These are phyloP conservation scores for Petrocephalus microphthalmus DNA, from an alignment of 2,113 vertebrate genomes.

Conservation along the genomic window DNA sequence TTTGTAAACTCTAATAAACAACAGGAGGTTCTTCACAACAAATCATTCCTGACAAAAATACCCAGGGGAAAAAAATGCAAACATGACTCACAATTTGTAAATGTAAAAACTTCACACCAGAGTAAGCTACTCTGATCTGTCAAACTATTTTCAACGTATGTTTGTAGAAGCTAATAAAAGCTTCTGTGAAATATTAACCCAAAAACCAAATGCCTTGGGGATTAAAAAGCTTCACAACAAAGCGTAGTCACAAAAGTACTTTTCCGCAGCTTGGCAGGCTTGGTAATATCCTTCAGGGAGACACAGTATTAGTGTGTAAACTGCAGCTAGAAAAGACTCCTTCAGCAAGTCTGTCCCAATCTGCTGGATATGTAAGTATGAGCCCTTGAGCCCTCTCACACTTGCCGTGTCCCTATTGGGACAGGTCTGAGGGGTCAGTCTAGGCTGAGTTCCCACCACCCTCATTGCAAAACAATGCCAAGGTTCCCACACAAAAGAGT, in stretches of 20 bases:
- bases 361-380: background rate
- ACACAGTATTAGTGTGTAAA: background rate
- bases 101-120: background rate
- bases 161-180: background rate
- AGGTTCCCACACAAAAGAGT: background rate
- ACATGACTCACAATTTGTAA: constrained; percentile 4
- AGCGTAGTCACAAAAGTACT: background rate
- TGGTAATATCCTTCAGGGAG: background rate
- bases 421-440: background rate
- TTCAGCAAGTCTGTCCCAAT: background rate
- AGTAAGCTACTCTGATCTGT: background rate
- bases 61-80: background rate
- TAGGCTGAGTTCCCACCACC: background rate
- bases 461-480: background rate
- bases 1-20: constrained; percentile 10
- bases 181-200: background rate
- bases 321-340: background rate
- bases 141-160: background rate
- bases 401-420: background rate
- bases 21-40: background rate
- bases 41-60: background rate
- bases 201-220: background rate
- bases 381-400: background rate
- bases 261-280: background rate
- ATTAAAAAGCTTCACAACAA: background rate